phyloP scores from a whole-genome alignment of 1,140 invertebrate genomes.

The Leptonema lineaticorne region DNA sequence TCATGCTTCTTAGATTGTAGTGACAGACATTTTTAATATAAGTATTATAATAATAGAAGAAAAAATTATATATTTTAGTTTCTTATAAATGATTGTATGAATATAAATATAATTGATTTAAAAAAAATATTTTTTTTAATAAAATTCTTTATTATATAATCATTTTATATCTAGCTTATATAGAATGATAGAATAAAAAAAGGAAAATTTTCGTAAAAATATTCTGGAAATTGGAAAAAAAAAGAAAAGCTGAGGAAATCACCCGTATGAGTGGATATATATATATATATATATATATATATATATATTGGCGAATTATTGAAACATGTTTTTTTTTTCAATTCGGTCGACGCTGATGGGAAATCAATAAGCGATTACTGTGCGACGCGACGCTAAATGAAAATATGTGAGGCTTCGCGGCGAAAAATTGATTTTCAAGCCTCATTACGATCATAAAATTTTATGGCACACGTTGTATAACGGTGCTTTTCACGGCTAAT shows the following conservation, averaged over 20 bases:
- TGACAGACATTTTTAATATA: too few relatives aligned
- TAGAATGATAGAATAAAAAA: too few relatives aligned
- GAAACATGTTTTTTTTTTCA: conserved; percentile 18
- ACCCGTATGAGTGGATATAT: background rate
- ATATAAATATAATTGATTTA: too few relatives aligned
- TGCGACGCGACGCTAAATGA: conserved; percentile 8
- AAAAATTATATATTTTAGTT: too few relatives aligned
- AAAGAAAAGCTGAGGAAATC: background rate
- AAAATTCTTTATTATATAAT: too few relatives aligned
- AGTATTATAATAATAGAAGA: too few relatives aligned
- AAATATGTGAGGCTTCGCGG: conserved; percentile 26
- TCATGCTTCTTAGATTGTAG: too few relatives aligned
- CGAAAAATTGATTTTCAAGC: conserved; percentile 34
- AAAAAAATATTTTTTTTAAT: too few relatives aligned
- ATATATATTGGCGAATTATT: conserved; percentile 1
- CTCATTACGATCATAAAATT: conserved; percentile 32
- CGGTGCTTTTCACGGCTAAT: background rate
- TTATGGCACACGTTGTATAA: conserved; percentile 16
- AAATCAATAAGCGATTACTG: conserved; percentile 29
- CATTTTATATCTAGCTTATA: too few relatives aligned
- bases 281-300: too few relatives aligned
- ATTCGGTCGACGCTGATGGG: conserved; percentile 14
- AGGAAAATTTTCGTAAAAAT: background rate
- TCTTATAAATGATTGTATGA: too few relatives aligned
- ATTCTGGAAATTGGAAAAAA: background rate